Base-by-base conservation (phyloP, 2,113 vertebrate species). In the Butorides virescens region DNA sequence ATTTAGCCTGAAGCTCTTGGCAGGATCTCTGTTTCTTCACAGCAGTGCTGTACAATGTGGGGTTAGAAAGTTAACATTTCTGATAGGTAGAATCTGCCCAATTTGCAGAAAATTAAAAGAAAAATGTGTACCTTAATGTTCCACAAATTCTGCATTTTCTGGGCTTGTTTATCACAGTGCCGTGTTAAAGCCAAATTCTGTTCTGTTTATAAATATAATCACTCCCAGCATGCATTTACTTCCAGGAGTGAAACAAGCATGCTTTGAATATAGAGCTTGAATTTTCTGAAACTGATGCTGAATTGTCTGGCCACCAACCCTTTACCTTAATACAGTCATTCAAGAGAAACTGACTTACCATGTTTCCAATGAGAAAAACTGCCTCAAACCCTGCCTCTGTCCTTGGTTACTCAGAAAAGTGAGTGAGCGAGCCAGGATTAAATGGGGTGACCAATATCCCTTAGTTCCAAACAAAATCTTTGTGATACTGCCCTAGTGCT, bases 1-100 rank as follows among this genome's bases (percentile, higher is more conserved):
- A 91, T 97, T 93, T 94, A 81, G 63, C 94, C 83, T 91, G 83
- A 83, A 96, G 92, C 44, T 93, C 62, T 94, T 94, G 85, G 95
- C 90, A 95, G 49, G 44, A 63, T 75, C 53, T 92, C 73, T 75
- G 9, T 95, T 93, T 88, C 93, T 94, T 95, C 76, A 68, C 47
- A 93, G 62, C 44, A 85, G 36, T 79, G 47, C 22, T 81, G 29
- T 23, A 75, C 3, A 77, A 52, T 32, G 15, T 30, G 55, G 39
- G 17, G 50, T 36, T 87, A 76, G 53, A 92, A 93, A 94, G 50
- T 49, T 91, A 94, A 47, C 32, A 80, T 66, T 93, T 68, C 15
- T 59, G 79, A 92, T 56, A 78, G 53, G 26, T 61, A 68, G 44
- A 77, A 80, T 59, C 30, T 86, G 18, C 26, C 25, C 21, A 74